These are phyloP conservation scores for Lasioglossum oenotherae DNA, from an alignment of 2,888 invertebrate genomes.

Conservation along the genomic window DNA sequence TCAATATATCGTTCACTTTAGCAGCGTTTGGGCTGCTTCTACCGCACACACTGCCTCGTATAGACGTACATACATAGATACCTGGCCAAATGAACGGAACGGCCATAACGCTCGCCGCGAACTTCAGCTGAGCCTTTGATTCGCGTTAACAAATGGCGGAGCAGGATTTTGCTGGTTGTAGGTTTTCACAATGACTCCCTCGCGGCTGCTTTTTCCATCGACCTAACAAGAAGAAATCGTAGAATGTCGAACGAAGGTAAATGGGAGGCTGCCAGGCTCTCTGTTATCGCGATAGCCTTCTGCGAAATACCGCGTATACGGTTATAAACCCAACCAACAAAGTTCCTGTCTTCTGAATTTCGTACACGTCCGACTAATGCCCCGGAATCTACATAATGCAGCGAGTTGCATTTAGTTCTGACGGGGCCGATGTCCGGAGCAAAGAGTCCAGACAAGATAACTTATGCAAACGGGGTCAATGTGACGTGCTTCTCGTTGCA, in stretches of 20 bases:
- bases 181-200: slow-evolving; percentile 3
- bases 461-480: slow-evolving; percentile 40
- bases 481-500: slow-evolving; percentile 6
- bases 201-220: slow-evolving; percentile 1
- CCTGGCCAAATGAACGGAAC: neutral
- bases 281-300: neutral
- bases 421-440: slow-evolving; percentile 7
- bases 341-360: slow-evolving; percentile 20
- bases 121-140: neutral
- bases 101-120: neutral
- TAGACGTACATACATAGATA: neutral
- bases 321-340: neutral
- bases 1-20: too few species aligned
- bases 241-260: slow-evolving; percentile 15
- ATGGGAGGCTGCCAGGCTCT: neutral
- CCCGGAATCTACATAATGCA: slow-evolving; percentile 33
- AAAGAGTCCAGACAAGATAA: slow-evolving; percentile 29
- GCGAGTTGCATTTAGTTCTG: slow-evolving; percentile 13
- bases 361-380: slow-evolving; percentile 28
- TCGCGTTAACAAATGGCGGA: slow-evolving; percentile 1
- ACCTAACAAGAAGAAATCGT: slow-evolving; percentile 6
- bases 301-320: neutral
- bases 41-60: neutral
- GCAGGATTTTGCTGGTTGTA: slow-evolving; percentile 4
- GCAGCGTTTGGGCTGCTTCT: neutral